These are phyloP conservation scores for Pyrgus malvae DNA, from an alignment of 2,888 invertebrate genomes.

Conservation along the genomic window DNA sequence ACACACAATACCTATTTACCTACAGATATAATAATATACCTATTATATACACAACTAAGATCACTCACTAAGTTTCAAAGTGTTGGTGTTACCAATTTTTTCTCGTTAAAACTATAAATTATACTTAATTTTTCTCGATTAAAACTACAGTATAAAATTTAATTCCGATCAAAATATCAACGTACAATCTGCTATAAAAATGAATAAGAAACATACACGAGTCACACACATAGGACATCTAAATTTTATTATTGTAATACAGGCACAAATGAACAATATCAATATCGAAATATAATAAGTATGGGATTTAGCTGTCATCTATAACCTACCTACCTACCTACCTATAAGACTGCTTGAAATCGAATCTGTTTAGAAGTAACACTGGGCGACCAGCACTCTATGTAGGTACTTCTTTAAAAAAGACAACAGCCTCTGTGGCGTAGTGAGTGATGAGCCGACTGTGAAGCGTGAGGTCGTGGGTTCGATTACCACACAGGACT, in stretches of 20 bases:
- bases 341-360: too few species aligned
- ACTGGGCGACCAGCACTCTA: too few species aligned
- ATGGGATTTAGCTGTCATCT: not conserved
- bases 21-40: constrained; percentile 43
- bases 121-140: too few species aligned
- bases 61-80: constrained; percentile 49
- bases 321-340: too few species aligned
- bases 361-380: too few species aligned
- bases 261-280: constrained; percentile 74
- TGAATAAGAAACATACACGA: constrained; percentile 44
- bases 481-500: too few species aligned
- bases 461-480: too few species aligned
- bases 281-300: constrained; percentile 34
- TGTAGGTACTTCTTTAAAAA: too few species aligned
- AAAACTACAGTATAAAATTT: constrained; percentile 72
- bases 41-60: constrained; percentile 47
- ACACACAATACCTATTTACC: constrained; percentile 44
- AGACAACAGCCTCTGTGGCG: too few species aligned
- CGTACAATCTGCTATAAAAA: constrained; percentile 53
- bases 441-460: too few species aligned
- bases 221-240: constrained; percentile 51
- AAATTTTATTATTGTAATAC: constrained; percentile 56
- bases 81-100: constrained; percentile 72
- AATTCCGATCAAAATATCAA: constrained; percentile 58
- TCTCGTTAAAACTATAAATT: too few species aligned